Base-by-base conservation (phyloP, 2,113 vertebrate genomes). In the Corythornis madagascariensis region DNA sequence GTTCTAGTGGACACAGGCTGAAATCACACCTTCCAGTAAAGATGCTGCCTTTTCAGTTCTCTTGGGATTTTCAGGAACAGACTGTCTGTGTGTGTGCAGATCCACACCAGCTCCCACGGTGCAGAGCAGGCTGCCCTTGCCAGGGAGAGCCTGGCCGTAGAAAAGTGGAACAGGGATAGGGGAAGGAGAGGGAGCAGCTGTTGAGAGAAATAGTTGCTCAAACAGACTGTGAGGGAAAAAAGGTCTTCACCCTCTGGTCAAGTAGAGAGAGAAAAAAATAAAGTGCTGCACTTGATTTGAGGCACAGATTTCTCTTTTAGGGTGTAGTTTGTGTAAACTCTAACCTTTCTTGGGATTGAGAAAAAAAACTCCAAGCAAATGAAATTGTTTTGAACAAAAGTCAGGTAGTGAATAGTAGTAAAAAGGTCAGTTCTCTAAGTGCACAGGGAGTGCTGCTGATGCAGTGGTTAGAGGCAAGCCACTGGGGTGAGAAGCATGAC, bases 161-260 rank as follows among this genome's bases (percentile, higher is more conserved):
- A 35, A 86, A 80, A 42, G n/a, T 40, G 45, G 10, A 59, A 33
- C 7, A 35, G 16, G 6, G 9, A 29, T 11, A 56, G 40, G 4
- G 6, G 13, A 92, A 82, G 5, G 0, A 3, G 4, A 42, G 4
- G 69, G 24, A 11, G 14, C 2, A 20, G 31, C 16, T 2, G 1
- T 7, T 25, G 11, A 73, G 14, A 18, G 31, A 45, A 76, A 31
- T 3, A 59, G 15, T 7, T 77, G 35, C n/a, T 80, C 55, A 74
- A 18, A 67, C 7, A 87, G 16, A 40, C 14, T 13, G 16, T 6
- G 26, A 56, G 71, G 35, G 33, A 88, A 47, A 29, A 77, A 25
- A 60, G 12, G 13, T 56, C 25, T 43, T 11, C 26, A 55, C 3
- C 3, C 26, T 72, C 63, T 53, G 8, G 18, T 12, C 24, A 75